Conservation (phyloP, 2,113 vertebrate genomes). For the Salvelinus alpinus region DNA sequence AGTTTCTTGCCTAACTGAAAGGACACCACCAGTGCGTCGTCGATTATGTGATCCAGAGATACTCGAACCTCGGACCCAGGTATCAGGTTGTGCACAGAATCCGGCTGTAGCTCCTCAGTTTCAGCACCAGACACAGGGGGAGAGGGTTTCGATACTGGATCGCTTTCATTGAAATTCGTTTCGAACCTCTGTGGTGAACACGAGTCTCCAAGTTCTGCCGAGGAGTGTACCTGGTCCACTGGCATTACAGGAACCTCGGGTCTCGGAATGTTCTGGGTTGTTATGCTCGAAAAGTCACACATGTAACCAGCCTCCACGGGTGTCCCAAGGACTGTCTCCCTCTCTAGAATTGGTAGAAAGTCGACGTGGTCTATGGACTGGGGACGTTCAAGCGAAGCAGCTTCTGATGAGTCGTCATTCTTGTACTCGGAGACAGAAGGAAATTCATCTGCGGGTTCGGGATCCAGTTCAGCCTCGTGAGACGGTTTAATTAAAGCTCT, state of each 20-base stretch:
- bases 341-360: conserved; percentile 24
- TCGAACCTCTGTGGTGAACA: conserved; percentile 3
- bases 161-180: background rate
- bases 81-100: conserved; percentile 68
- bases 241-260: conserved; percentile 9
- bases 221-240: conserved; percentile 18
- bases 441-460: conserved; percentile 23
- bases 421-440: conserved; percentile 22
- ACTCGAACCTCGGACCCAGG: conserved; percentile 92
- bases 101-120: conserved; percentile 7
- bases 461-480: conserved; percentile 34
- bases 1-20: conserved; percentile 91
- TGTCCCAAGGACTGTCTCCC: conserved; percentile 20
- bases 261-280: conserved; percentile 23
- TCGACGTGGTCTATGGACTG: conserved; percentile 30
- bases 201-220: conserved; percentile 23
- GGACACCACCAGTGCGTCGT: conserved; percentile 96
- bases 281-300: conserved; percentile 34
- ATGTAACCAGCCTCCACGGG: conserved; percentile 29
- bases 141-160: conserved; percentile 15
- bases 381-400: conserved; percentile 34
- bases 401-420: conserved; percentile 23
- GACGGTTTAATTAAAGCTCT: conserved; percentile 28
- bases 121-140: background rate
- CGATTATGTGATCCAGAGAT: conserved; percentile 94